phyloP scores from a whole-genome alignment of 1,140 invertebrate species.

The Potamilus streckersoni region DNA sequence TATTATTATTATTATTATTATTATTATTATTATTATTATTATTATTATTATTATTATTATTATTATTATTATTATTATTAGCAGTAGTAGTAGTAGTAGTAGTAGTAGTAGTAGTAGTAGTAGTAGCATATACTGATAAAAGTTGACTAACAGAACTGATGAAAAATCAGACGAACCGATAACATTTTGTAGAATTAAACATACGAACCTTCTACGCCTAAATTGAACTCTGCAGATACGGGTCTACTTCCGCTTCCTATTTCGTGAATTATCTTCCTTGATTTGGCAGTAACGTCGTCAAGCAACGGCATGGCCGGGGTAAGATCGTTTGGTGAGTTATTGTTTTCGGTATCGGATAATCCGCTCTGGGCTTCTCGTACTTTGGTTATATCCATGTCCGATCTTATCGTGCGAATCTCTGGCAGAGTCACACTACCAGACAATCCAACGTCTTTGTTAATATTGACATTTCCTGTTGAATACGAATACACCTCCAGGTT shows the following conservation, averaged over 20 bases:
- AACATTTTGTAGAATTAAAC: background rate
- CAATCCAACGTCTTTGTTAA: constrained; percentile 41
- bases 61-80: no score
- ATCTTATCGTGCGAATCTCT: constrained; percentile 47
- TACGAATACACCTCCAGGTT: constrained; percentile 29
- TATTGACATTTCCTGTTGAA: constrained; percentile 31
- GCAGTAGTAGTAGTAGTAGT: no score
- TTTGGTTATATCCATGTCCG: constrained; percentile 31
- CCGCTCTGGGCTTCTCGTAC: constrained; percentile 1
- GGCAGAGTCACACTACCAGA: constrained; percentile 59
- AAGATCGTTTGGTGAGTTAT: constrained; percentile 48
- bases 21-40: no score
- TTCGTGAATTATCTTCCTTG: constrained; percentile 74
- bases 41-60: no score
- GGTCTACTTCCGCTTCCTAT: constrained; percentile 72
- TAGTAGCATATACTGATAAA: no score
- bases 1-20: no score
- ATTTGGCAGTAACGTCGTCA: constrained; percentile 75
- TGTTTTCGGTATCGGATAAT: constrained; percentile 30
- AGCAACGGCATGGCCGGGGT: constrained; percentile 76
- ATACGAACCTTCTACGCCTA: constrained; percentile 57
- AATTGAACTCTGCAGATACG: constrained; percentile 64
- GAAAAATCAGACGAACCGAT: no score
- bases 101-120: no score
- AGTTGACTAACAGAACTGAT: no score